Percentiles rank a stretch among this genome's conserved stretches.
phyloP scores from a whole-genome alignment of 2,113 vertebrate species.

The Sylvia atricapilla region DNA sequence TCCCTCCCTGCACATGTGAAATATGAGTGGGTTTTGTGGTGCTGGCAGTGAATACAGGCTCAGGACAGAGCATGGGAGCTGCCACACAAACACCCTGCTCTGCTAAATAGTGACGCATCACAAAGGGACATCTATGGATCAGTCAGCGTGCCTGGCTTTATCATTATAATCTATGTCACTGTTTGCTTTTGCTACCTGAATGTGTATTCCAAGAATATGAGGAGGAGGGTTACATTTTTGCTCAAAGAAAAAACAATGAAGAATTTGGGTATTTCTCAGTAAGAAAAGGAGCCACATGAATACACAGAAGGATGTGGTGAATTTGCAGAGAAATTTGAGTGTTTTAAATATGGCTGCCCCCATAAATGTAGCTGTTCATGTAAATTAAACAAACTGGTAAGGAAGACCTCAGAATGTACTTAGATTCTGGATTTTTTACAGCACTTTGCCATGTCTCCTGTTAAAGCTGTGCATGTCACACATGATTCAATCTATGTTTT shows the following conservation, averaged over 20 bases:
- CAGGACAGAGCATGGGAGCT: neutral
- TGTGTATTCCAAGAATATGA: neutral
- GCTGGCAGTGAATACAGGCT: neutral
- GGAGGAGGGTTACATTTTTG: neutral
- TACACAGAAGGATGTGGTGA: neutral
- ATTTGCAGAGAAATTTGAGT: neutral
- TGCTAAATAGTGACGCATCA: neutral
- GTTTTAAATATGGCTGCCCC: neutral
- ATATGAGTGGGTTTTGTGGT: accelerated
- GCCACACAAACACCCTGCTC: neutral
- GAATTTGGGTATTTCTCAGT: neutral
- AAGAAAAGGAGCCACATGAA: accelerated
- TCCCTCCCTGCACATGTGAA: accelerated
- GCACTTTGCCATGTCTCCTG: neutral
- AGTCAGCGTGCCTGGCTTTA: neutral
- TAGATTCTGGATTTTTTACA: neutral
- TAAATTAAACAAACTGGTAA: neutral
- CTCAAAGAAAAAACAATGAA: neutral
- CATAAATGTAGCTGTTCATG: neutral
- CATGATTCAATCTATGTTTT: neutral
- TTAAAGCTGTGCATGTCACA: neutral
- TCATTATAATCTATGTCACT: neutral
- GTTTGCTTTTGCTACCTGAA: neutral
- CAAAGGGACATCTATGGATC: neutral
- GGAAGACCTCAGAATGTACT: neutral